Base-by-base conservation (phyloP, 2,113 vertebrate genomes). In the Vidua chalybeata region DNA sequence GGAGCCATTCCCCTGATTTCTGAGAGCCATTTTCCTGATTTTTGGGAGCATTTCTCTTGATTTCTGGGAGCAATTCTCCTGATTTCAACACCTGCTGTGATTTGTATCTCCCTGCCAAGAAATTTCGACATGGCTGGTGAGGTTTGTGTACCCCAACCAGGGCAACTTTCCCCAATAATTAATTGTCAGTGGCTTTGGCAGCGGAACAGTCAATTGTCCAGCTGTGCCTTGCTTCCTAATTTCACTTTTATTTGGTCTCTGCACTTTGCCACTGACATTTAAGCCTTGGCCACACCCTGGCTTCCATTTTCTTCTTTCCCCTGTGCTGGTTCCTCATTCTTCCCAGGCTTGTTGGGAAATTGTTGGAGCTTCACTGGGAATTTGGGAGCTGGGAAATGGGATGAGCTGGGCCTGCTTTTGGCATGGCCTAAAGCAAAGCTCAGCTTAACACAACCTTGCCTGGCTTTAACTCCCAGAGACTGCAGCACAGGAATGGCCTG, bases 171-270 rank as follows among this genome's bases (percentile, higher is more conserved):
- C 76, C 73, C 55, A 5, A 2, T 8, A 77, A 87, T 92, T 94
- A 90, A 33, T 5, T 18, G 2, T 8, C 9, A 2, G 19, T 18
- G 59, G 46, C 67, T 90, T 74, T 93, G 91, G 81, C 87, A 81
- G 61, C 1, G 14, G 58, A 84, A 15, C 43, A 55, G 26, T 41
- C 24, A 2, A 45, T 43, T 48, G 41, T 48, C 84, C 83, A 62
- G 27, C 63, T 16, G 37, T 26, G 45, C 72, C 14, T 73, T 13
- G 54, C 64, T 91, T 74, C 59, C 87, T 71, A 52, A 39, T 96
- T 96, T 96, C 95, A 87, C 91, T 95, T 96, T 96, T 84, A 26
- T 58, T 89, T 48, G 26, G 30, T 58, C 22, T 16, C 41, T 5
- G 15, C 54, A 3, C 27, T 89, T 89, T 26, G 26, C 43, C 61